These are phyloP conservation scores for Uloborus diversus DNA, from an alignment of 1,140 invertebrate genomes.

Conservation along the genomic window DNA sequence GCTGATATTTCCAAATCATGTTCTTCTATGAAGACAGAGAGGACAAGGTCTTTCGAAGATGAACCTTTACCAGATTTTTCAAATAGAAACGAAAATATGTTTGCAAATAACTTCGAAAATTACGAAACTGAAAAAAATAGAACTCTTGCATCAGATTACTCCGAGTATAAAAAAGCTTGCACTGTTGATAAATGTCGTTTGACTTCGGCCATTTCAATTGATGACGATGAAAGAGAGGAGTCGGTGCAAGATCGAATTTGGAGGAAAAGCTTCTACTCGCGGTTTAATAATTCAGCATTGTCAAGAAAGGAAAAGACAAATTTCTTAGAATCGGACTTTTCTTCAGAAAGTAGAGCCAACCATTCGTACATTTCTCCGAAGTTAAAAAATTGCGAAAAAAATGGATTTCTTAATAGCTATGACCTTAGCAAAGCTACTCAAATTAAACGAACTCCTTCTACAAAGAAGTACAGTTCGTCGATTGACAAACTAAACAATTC, in stretches of 20 bases:
- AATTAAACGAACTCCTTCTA: neutral
- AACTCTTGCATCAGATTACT: no score
- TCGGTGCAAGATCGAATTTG: slow-evolving; percentile 85
- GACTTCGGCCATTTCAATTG: neutral
- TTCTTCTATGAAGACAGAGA: slow-evolving; percentile 18
- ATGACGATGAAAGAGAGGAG: slow-evolving; percentile 69
- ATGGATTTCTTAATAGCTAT: neutral
- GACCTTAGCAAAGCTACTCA: neutral
- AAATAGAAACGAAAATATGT: no score
- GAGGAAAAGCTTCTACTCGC: slow-evolving; percentile 85
- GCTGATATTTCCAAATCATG: no score
- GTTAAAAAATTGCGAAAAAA: neutral
- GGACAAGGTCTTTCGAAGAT: neutral
- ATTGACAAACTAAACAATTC: neutral
- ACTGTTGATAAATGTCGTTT: neutral
- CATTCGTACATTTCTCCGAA: neutral
- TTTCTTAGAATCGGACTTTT: slow-evolving; percentile 11
- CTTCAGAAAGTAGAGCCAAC: neutral
- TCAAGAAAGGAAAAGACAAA: slow-evolving; percentile 24
- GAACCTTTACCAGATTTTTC: no score
- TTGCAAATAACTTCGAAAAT: no score
- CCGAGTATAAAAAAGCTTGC: no score
- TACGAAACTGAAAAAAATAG: no score
- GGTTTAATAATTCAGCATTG: slow-evolving; percentile 74
- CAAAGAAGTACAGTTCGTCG: neutral